These are phyloP conservation scores for Lasioglossum figueresi DNA, from an alignment of 2,888 invertebrate species.

Conservation along the genomic window DNA sequence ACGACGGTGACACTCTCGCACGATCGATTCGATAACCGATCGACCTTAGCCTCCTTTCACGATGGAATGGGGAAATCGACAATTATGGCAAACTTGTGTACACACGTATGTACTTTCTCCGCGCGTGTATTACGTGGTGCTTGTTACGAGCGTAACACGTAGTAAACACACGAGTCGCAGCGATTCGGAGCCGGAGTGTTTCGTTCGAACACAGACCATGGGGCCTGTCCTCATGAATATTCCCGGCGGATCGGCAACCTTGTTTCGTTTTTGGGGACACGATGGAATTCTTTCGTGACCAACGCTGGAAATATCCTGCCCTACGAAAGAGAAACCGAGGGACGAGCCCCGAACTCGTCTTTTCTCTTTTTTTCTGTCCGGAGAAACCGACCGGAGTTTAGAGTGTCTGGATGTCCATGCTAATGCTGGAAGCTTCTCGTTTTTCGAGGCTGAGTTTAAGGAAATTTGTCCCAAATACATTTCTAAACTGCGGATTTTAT, in stretches of 20 bases:
- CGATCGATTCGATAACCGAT: constrained; percentile 67
- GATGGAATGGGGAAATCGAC: constrained; percentile 66
- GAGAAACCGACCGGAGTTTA: neutral
- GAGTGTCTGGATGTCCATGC: neutral
- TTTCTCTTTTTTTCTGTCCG: neutral
- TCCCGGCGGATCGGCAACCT: neutral
- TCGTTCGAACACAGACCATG: neutral
- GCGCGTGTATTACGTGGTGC: constrained; percentile 25
- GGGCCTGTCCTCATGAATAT: constrained; percentile 5
- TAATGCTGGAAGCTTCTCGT: neutral
- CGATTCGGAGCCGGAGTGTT: neutral
- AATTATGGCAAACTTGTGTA: constrained; percentile 61
- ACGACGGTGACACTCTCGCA: constrained; percentile 33
- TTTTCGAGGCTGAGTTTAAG: too few relatives aligned
- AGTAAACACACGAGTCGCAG: neutral
- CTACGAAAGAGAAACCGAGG: constrained; percentile 1
- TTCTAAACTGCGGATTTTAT: too few relatives aligned
- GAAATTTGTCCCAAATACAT: too few relatives aligned
- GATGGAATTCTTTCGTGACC: constrained; percentile 9
- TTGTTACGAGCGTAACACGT: constrained; percentile 5
- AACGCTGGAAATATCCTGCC: neutral
- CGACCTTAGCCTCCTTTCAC: constrained; percentile 70
- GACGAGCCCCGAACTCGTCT: neutral
- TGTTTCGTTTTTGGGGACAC: constrained; percentile 17
- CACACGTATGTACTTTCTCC: constrained; percentile 56